Evolutionary conservation across 2,888 invertebrate species (phyloP).

Genomic region (Leistus spinibarbis): DNA sequence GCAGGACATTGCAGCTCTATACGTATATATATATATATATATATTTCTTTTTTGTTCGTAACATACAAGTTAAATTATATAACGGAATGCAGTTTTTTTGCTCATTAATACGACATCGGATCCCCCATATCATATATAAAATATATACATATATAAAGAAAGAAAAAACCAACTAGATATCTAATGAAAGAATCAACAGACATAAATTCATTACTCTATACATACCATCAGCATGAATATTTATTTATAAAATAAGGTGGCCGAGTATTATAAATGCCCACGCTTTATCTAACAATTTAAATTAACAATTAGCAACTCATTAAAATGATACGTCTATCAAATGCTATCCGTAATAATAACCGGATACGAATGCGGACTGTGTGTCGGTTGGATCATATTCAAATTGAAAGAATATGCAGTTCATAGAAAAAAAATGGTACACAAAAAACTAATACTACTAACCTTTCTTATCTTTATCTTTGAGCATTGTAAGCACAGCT

Average conservation of each 20-base stretch:
- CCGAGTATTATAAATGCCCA: constrained; percentile 22
- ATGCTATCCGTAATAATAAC: background rate
- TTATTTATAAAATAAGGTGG: background rate
- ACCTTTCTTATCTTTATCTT: background rate
- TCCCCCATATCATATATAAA: background rate
- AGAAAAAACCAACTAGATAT: background rate
- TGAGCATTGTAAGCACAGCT: background rate
- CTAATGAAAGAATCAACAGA: constrained; percentile 7
- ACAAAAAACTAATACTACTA: background rate
- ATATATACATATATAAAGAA: background rate
- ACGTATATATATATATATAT: no score
- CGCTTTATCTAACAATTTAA: constrained; percentile 21
- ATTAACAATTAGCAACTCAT: constrained; percentile 32
- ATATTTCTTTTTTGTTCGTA: no score
- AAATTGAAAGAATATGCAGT: background rate
- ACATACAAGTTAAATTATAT: no score
- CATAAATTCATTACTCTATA: constrained; percentile 28
- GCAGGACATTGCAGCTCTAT: no score
- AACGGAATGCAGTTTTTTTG: no score
- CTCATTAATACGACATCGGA: no score
- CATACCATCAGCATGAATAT: constrained; percentile 11
- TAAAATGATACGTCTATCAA: constrained; percentile 8
- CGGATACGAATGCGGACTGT: background rate
- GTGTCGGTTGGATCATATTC: background rate
- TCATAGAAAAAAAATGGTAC: background rate